Percentiles rank a stretch among this genome's conserved stretches.
phyloP scores from a whole-genome alignment of 2,888 invertebrate genomes.

The Biston betularia region DNA sequence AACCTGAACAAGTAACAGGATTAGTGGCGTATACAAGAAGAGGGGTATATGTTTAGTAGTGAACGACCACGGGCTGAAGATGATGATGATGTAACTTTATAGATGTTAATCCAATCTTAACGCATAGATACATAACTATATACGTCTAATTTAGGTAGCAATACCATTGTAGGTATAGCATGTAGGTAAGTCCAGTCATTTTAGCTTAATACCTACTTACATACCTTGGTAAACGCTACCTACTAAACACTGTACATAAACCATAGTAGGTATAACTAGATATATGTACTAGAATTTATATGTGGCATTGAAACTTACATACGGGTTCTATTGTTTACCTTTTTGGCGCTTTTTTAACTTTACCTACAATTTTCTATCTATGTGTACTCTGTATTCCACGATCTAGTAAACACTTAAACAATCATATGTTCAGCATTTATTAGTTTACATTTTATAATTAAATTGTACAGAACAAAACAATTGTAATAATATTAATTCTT shows the following conservation, averaged over 20 bases:
- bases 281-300: slow-evolving; percentile 5
- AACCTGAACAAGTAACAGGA: too few species aligned
- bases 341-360: slow-evolving; percentile 37
- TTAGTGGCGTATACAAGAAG: too few species aligned
- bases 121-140: background rate
- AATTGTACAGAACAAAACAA: slow-evolving; percentile 79
- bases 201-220: background rate
- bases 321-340: slow-evolving; percentile 56
- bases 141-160: background rate
- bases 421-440: slow-evolving; percentile 73
- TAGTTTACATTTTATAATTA: slow-evolving; percentile 68
- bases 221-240: background rate
- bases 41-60: too few species aligned
- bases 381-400: slow-evolving; percentile 20
- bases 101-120: background rate
- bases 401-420: slow-evolving; percentile 30
- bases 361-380: background rate
- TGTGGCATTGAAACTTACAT: slow-evolving; percentile 1
- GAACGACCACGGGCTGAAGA: too few species aligned
- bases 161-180: background rate
- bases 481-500: slow-evolving; percentile 75
- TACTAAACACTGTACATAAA: slow-evolving; percentile 15
- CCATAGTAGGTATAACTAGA: slow-evolving; percentile 5
- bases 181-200: background rate
- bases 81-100: too few species aligned